phyloP scores from a whole-genome alignment of 2,888 invertebrate genomes.

The Conops quadrifasciatus region DNA sequence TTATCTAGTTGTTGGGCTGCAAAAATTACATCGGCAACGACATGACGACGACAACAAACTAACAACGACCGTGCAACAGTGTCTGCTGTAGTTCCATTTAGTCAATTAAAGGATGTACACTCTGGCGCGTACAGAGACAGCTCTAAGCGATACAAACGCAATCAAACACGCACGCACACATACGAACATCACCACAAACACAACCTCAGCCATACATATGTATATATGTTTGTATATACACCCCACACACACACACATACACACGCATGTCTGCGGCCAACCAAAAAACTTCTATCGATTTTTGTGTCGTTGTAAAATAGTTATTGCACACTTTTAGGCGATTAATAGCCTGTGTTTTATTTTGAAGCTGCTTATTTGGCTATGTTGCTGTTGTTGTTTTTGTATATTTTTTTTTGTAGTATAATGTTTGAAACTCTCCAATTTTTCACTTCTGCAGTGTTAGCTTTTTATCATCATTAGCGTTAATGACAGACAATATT shows the following conservation, averaged over 20 bases:
- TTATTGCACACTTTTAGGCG: neutral
- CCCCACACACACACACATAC: too few species aligned
- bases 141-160: too few species aligned
- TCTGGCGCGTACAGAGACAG: neutral
- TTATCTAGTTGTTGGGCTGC: neutral
- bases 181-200: neutral
- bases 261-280: neutral
- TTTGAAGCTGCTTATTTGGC: neutral
- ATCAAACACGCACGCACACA: neutral
- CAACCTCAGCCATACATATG: neutral
- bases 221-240: neutral
- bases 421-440: too few species aligned
- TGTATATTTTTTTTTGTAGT: too few species aligned
- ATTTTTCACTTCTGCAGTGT: neutral
- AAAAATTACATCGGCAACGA: neutral
- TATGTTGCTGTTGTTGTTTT: neutral
- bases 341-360: too few species aligned
- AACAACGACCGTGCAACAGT: neutral
- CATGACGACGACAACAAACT: too few species aligned
- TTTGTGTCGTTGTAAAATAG: neutral
- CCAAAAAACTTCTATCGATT: neutral
- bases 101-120: neutral
- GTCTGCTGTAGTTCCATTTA: neutral
- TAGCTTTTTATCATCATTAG: neutral
- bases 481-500: conserved; percentile 5